phyloP scores from a whole-genome alignment of 2,888 invertebrate species.

The Myathropa florea region DNA sequence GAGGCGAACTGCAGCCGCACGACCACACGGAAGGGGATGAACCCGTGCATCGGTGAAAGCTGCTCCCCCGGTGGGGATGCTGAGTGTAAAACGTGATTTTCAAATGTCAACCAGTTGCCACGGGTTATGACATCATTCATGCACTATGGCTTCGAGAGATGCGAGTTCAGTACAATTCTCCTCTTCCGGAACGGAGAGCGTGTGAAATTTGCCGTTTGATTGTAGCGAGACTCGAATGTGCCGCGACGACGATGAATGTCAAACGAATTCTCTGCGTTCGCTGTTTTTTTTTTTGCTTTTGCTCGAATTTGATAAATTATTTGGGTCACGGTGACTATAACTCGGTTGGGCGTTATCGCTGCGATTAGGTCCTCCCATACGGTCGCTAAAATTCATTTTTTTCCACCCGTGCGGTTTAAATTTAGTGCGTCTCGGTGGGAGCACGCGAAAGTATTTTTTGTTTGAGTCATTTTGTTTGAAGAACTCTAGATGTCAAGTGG shows the following conservation, averaged over 20 bases:
- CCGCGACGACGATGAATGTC: background rate
- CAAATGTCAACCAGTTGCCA: slow-evolving; percentile 17
- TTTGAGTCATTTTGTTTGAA: background rate
- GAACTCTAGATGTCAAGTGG: background rate
- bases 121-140: background rate
- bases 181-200: background rate
- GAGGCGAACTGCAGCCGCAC: background rate
- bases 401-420: background rate
- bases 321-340: slow-evolving; percentile 41
- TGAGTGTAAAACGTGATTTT: slow-evolving; percentile 6
- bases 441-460: background rate
- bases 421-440: background rate
- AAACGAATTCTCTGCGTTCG: background rate
- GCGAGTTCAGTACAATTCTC: background rate
- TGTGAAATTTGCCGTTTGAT: background rate
- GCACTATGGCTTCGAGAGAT: background rate
- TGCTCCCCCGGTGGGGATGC: background rate
- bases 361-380: background rate
- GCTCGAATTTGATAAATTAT: slow-evolving; percentile 26
- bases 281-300: background rate
- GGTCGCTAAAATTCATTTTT: background rate
- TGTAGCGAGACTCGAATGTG: background rate
- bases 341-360: slow-evolving; percentile 12
- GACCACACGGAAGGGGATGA: background rate
- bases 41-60: slow-evolving; percentile 7